Conservation (phyloP, 1,140 invertebrate genomes). For the Anagrus nilaparvatae region DNA sequence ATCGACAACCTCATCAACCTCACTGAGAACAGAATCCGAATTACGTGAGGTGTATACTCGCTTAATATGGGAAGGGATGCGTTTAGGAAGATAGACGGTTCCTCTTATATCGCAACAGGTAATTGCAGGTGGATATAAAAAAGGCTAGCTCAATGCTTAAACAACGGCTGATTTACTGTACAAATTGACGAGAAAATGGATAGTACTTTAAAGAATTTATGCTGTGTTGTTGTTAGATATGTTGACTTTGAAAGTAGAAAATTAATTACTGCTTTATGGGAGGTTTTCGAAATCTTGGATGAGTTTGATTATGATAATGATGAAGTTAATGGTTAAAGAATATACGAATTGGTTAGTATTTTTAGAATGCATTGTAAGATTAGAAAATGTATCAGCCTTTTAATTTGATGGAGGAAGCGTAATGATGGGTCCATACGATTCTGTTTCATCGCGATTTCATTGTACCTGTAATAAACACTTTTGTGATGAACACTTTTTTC, state of each 20-base stretch:
- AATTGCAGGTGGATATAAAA: neutral
- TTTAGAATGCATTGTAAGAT: slow-evolving; percentile 1
- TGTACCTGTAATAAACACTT: slow-evolving; percentile 11
- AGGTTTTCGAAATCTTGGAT: neutral
- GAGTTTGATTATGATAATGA: neutral
- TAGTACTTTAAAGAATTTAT: neutral
- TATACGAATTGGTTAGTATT: neutral
- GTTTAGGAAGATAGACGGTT: neutral
- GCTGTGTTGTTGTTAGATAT: slow-evolving; percentile 15
- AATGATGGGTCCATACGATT: slow-evolving; percentile 32
- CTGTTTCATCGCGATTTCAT: slow-evolving; percentile 19
- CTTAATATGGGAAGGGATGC: neutral
- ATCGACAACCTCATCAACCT: no score
- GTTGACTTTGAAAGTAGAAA: neutral
- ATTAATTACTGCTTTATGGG: neutral
- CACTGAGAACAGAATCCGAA: no score
- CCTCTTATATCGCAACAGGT: neutral
- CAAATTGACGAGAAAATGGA: slow-evolving; percentile 11
- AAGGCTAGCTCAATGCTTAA: neutral
- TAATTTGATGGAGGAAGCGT: slow-evolving; percentile 28
- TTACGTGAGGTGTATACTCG: neutral
- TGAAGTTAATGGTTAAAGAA: neutral
- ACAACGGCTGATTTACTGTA: slow-evolving; percentile 2
- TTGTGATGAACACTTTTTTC: slow-evolving; percentile 16
- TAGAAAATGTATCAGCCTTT: slow-evolving; percentile 30